These are phyloP conservation scores for Himalopsyche kuldschensis DNA, from an alignment of 2,888 invertebrate species.

Conservation along the genomic window DNA sequence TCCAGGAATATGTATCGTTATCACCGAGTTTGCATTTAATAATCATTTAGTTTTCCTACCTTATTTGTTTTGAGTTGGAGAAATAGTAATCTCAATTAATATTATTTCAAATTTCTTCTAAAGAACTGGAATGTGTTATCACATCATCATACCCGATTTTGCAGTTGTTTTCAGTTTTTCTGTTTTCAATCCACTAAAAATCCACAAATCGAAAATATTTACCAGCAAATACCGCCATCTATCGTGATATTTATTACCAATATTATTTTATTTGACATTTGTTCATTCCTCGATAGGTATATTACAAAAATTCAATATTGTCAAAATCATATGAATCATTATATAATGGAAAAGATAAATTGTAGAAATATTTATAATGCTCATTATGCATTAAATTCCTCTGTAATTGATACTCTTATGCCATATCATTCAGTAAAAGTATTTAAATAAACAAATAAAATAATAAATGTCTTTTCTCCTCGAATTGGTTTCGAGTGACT, in stretches of 20 bases:
- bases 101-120: not conserved
- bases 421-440: no score
- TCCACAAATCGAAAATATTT: not conserved
- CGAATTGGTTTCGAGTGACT: no score
- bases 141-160: not conserved
- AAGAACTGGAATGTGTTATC: not conserved
- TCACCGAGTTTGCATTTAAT: not conserved
- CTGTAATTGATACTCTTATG: no score
- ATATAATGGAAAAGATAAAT: not conserved
- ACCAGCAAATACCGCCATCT: not conserved
- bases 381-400: no score
- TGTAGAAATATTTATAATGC: not conserved
- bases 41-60: not conserved
- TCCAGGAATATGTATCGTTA: not conserved
- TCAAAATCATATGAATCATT: not conserved
- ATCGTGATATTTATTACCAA: not conserved
- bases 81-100: no score
- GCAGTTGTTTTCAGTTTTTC: not conserved
- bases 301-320: not conserved
- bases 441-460: no score
- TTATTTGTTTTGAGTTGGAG: no score
- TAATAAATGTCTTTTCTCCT: no score
- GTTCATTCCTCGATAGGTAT: not conserved
- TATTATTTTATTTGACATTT: not conserved
- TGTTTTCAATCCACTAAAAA: no score